A percentile compares a stretch with the other conserved stretches of the same genome.
Conservation (phyloP, 1,140 invertebrate genomes). For the Drosophila baimaii region DNA sequence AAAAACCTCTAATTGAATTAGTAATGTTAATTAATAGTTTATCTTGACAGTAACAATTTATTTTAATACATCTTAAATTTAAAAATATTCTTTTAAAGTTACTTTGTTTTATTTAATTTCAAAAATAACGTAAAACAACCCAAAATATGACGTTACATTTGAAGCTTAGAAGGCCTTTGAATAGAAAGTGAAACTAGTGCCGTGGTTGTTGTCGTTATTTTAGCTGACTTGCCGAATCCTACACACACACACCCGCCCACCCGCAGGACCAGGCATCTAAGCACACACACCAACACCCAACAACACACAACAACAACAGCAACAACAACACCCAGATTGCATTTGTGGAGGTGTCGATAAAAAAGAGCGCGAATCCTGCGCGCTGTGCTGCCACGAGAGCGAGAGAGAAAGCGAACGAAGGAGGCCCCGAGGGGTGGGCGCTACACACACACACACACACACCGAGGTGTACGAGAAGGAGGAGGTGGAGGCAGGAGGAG, state of each 20-base stretch:
- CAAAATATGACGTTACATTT: slow-evolving; percentile 4
- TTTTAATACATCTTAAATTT: neutral
- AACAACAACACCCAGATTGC: slow-evolving; percentile 16
- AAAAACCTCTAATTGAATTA: no score
- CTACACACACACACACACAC: slow-evolving; percentile 4
- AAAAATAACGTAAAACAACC: neutral
- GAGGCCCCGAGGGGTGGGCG: neutral
- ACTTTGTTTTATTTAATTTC: neutral
- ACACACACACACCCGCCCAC: slow-evolving; percentile 9
- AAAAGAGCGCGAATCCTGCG: slow-evolving; percentile 75
- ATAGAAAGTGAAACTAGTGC: slow-evolving; percentile 75
- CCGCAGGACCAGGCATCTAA: slow-evolving; percentile 17
- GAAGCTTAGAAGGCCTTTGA: slow-evolving; percentile 36
- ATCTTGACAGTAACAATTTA: no score
- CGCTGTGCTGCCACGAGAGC: slow-evolving; percentile 39
- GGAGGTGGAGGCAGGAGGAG: no score
- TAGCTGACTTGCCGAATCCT: slow-evolving; percentile 54
- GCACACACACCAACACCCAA: slow-evolving; percentile 14
- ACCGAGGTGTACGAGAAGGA: no score
- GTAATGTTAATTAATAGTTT: no score
- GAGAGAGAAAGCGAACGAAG: slow-evolving; percentile 9
- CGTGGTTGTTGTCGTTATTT: slow-evolving; percentile 67
- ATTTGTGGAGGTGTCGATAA: slow-evolving; percentile 31
- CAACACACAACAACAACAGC: neutral
- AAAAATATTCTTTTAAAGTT: no score